Evolutionary conservation across 2,888 invertebrate genomes (phyloP).

Genomic region (Chironomus tentans): DNA sequence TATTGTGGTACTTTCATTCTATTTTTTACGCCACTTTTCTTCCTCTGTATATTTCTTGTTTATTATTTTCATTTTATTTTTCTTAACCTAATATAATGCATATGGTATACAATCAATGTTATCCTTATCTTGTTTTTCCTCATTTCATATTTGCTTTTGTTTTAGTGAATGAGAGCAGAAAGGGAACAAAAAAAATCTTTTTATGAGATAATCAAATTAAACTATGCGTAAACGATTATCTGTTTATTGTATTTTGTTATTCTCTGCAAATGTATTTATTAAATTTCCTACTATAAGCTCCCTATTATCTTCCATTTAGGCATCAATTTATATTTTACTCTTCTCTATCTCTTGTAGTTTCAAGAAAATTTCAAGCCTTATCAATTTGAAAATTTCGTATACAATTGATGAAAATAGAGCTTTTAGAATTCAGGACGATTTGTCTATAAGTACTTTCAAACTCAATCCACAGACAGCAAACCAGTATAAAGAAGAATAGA

Average conservation of each 20-base stretch:
- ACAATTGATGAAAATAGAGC: too few species aligned
- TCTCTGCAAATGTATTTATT: not conserved
- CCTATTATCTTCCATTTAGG: too few species aligned
- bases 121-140: not conserved
- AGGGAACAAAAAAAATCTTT: not conserved
- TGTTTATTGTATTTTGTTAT: constrained; percentile 10
- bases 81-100: not conserved
- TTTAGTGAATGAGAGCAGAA: not conserved
- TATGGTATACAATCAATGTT: not conserved
- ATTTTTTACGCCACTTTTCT: not conserved
- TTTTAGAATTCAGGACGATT: too few species aligned
- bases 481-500: too few species aligned
- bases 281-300: too few species aligned
- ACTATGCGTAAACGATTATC: constrained; percentile 25
- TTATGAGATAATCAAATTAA: constrained; percentile 20
- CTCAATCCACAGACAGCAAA: too few species aligned
- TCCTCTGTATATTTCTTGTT: not conserved
- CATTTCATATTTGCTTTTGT: not conserved
- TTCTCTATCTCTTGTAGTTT: too few species aligned
- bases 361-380: too few species aligned
- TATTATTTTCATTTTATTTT: not conserved
- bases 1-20: not conserved
- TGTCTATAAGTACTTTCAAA: too few species aligned
- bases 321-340: too few species aligned
- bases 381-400: too few species aligned